Conservation (phyloP, 2,797 vertebrate species). For the Neomorphus geoffroyi region DNA sequence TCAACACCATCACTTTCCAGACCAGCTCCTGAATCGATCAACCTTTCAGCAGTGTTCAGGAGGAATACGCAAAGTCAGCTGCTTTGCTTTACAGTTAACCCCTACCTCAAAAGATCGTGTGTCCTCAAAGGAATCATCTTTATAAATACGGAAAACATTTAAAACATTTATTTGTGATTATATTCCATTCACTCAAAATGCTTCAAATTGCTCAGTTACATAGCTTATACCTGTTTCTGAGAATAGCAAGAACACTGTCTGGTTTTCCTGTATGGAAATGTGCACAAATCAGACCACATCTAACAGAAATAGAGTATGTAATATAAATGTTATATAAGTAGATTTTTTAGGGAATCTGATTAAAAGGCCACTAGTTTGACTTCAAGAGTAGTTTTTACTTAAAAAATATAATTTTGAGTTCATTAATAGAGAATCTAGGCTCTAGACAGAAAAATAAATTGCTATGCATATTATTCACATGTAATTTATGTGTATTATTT, state of each 20-base stretch:
- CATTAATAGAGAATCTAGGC: neutral
- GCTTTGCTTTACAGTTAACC: neutral
- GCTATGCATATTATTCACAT: fast-evolving
- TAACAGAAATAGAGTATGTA: neutral
- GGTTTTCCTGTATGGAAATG: neutral
- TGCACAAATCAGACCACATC: neutral
- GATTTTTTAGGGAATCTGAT: neutral
- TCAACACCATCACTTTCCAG: neutral
- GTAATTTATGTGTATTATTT: neutral
- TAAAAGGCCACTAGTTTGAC: neutral
- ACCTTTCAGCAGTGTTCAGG: neutral
- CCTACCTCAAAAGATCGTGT: neutral
- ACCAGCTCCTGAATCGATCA: conserved; percentile 22
- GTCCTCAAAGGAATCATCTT: neutral
- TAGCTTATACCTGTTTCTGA: neutral
- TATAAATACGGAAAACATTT: neutral
- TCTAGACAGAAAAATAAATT: neutral
- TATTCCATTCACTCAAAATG: neutral
- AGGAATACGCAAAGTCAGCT: neutral
- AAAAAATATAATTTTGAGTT: neutral
- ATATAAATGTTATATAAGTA: neutral
- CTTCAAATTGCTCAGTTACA: neutral
- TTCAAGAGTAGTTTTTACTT: neutral
- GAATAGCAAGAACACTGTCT: neutral
- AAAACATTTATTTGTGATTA: neutral